Base-by-base conservation (phyloP, 1,140 invertebrate species). In the Anoplolepis gracilipes region DNA sequence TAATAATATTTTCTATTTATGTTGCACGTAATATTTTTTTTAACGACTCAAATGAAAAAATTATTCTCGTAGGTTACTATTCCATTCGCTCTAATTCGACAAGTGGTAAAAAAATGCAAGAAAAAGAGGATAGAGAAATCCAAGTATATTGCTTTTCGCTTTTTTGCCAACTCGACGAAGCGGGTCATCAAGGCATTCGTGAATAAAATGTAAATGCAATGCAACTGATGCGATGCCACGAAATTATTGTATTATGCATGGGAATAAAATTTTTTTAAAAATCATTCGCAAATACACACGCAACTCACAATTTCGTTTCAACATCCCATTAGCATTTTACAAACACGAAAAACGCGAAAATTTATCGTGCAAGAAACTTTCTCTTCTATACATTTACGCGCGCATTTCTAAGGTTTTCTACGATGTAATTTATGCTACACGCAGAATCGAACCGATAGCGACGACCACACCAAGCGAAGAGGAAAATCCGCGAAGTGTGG, bases 311-410 rank as follows among this genome's bases (percentile, higher is more conserved):
- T 82, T 73, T 59, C 16, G 49, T 72, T 10, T 42, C 65, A 28
- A 72, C 59, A 30, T 4, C 25, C 36, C 28, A 81, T 82, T 82
- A 82, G 36, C 25, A 33, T 82, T 73, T 82, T 82, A 42, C 28
- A 7, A 59, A 59, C 46, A 49, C 33, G 16, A 39, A 13, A 64
- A 16, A 36, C 11, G 57, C n/a, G 42, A 49, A 79, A 55, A 53
- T 36, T 53, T 30, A n/a, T n/a, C 25, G 25, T 2, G 25, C 25
- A 57, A 42, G 65, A 30, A 72, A 82, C 78, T 82, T 82, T 82
- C 78, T 82, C 78, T 59, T 72, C n/a, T 55, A n/a, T n/a, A 16
- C 16, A 49, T 78, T 55, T 69, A 72, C 36, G 8, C 28, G 36
- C 53, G 6, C 16, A 39, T 82, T 46, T 13, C 39, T 72, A 30